Evolutionary conservation across 2,888 invertebrate genomes (phyloP), one percentile per base, ranked within the genome.

Genomic region (Alloplasta piceator): DNA sequence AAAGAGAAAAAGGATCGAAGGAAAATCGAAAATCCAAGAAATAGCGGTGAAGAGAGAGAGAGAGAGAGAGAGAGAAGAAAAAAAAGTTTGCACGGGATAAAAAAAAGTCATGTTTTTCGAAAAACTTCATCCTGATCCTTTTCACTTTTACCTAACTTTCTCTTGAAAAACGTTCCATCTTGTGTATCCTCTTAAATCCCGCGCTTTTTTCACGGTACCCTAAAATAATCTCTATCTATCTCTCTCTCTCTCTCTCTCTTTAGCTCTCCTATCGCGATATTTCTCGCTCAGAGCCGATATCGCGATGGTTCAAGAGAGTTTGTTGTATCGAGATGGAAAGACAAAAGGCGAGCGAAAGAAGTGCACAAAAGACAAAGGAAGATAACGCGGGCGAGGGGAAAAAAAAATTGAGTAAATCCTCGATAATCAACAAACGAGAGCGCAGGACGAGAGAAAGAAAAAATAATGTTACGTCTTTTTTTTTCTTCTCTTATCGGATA

Each of bases 71-170:
- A 67, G 78, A 81, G 16, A 14, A 64, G 50, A 66, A 56, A 61
- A 63, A 81, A 68, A 64, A 73, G 72, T 80, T 56, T 68, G 75
- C 71, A 80, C 74, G 78, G 66, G 78, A 50, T 63, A 67, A 67
- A 78, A 82, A 63, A 78, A 82, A 76, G 79, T 72, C 79, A 80
- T 72, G 80, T 79, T 85, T 85, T 83, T 84, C 83, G 80, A 82
- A 63, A 83, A 82, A 80, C 85, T 86, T 26, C 84, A 82, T 84
- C 84, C 79, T 82, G 85, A 83, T 85, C 85, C 85, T 84, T 83
- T 84, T 73, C 26, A 71, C 50, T 60, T n/a, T n/a, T 48, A 64
- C 82, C 79, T 79, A 52, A 46, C 12, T 52, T 14, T 52, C 52
- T 52, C 52, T 52, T 52, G 12, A n/a, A 7, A 52, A 52, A 52